Conservation (phyloP, 2,797 vertebrate genomes). For the Leptatherina wallacei region DNA sequence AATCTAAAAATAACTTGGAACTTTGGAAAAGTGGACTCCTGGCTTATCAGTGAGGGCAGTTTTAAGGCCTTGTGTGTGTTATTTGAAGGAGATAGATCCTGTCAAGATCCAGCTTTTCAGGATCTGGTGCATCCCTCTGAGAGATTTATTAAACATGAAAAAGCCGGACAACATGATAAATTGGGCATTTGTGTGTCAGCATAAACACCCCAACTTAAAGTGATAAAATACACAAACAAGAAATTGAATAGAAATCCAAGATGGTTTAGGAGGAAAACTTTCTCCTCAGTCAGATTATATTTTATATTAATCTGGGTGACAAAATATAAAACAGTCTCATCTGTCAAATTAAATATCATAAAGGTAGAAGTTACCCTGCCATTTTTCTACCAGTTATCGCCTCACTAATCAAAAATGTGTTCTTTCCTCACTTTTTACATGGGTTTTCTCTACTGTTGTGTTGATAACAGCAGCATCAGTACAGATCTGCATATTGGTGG, state of each 20-base stretch:
- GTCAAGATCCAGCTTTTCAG: neutral
- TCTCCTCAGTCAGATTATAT: neutral
- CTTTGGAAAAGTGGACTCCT: neutral
- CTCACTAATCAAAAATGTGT: neutral
- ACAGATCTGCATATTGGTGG: constrained; percentile 51
- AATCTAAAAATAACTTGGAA: neutral
- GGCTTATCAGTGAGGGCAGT: neutral
- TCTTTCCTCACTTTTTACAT: constrained; percentile 2
- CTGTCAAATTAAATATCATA: neutral
- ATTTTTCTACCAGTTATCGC: neutral
- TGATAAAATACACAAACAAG: neutral
- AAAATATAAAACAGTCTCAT: constrained; percentile 1
- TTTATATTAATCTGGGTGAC: neutral
- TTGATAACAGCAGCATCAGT: constrained; percentile 10
- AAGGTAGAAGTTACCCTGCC: neutral
- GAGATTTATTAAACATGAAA: constrained; percentile 8
- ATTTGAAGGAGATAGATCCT: neutral
- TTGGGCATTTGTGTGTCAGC: neutral
- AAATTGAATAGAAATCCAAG: neutral
- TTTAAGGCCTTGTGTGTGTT: neutral
- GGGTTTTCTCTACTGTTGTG: constrained; percentile 9
- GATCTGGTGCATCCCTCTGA: neutral
- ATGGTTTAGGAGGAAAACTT: neutral
- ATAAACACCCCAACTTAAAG: neutral
- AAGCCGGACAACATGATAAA: constrained; percentile 2